Evolutionary conservation across 2,888 invertebrate genomes (phyloP).

Genomic region (Liodrosophila aerea): DNA sequence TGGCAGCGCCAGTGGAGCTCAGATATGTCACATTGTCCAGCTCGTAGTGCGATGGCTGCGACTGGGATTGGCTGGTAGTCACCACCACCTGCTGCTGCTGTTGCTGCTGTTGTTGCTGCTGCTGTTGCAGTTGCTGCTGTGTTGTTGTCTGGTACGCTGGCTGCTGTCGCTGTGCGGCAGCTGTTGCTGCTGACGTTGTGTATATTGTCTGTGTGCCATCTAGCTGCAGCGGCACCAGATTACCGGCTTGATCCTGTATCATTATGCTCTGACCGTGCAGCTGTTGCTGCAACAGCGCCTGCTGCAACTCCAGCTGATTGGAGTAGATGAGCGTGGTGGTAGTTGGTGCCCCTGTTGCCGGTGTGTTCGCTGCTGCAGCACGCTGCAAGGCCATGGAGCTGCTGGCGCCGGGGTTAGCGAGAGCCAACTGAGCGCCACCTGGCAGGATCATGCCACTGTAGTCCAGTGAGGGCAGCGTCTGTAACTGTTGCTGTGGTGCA

Average conservation of each 20-base stretch:
- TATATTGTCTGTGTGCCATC: slow-evolving; percentile 80
- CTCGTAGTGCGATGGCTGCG: slow-evolving; percentile 77
- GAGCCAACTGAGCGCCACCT: slow-evolving; percentile 79
- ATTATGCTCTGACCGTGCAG: slow-evolving; percentile 81
- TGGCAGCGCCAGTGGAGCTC: slow-evolving; percentile 72
- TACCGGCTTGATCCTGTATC: slow-evolving; percentile 81
- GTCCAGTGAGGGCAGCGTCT: slow-evolving; percentile 79
- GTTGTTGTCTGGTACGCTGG: slow-evolving; percentile 63
- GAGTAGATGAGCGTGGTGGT: slow-evolving; percentile 79
- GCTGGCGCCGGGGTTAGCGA: slow-evolving; percentile 79
- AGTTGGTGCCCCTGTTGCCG: slow-evolving; percentile 50
- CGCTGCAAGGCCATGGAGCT: slow-evolving; percentile 69
- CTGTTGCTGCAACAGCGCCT: slow-evolving; percentile 80
- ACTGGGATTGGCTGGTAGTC: slow-evolving; percentile 50
- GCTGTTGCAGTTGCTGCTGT: slow-evolving; percentile 67
- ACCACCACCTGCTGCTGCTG: slow-evolving; percentile 53
- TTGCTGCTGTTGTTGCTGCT: slow-evolving; percentile 41
- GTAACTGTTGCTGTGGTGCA: slow-evolving; percentile 52
- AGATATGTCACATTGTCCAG: slow-evolving; percentile 80
- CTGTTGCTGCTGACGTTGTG: slow-evolving; percentile 63
- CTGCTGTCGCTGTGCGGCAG: slow-evolving; percentile 45
- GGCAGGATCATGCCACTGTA: slow-evolving; percentile 81
- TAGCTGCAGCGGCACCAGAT: slow-evolving; percentile 78
- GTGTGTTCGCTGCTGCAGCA: slow-evolving; percentile 43
- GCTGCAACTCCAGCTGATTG: slow-evolving; percentile 80